Base-by-base conservation (phyloP, 53 echinoderm and acorn worm genomes). In the Paelopatides confundens region DNA sequence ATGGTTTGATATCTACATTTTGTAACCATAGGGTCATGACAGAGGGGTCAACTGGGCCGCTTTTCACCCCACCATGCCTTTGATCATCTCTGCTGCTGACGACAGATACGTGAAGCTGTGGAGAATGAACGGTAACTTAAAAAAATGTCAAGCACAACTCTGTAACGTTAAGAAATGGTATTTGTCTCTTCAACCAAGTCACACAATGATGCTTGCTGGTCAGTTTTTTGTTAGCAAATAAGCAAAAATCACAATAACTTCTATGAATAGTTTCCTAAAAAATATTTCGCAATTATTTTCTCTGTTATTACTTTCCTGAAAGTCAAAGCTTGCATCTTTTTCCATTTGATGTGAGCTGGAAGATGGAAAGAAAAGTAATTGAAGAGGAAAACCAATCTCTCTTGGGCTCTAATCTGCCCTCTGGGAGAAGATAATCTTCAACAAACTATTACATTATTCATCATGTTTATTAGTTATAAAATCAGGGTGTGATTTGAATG, bases 31-130 rank as follows among this genome's bases (percentile, higher is more conserved):
- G 99, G 99, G 99, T 58, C 99, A 99, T 54, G 99, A 99, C 46
- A 90, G 99, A 77, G 99, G 99, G 18, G 99, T 99, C 38, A 99
- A 99, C 88, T 99, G 99, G 99, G 99, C 94, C 21, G 88, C 93
- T 23, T 99, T 99, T 81, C 99, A 99, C 91, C 99, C 99, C 54
- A 94, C 99, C 27, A 99, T 99, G 99, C 99, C 99, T 7, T 54
- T 99, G 83, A 99, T 99, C 62, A 88, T 99, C 1, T 99, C 99
- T 1, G 99, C 95, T 33, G 99, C 99, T 51, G 99, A 99, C 62
- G 99, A 99, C 84, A 90, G 99, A 52, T 99, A 99, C 36, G 94
- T 99, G 70, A 99, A 99, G 76, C 91, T 99, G 23, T 99, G 99
- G 99, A 89, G 99, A 43, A 99, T 99, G 99, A 99, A 99, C 68